Evolutionary conservation across 1,140 invertebrate genomes (phyloP), one percentile per base, ranked within the genome.

Genomic region (Leptinotarsa defecta): DNA sequence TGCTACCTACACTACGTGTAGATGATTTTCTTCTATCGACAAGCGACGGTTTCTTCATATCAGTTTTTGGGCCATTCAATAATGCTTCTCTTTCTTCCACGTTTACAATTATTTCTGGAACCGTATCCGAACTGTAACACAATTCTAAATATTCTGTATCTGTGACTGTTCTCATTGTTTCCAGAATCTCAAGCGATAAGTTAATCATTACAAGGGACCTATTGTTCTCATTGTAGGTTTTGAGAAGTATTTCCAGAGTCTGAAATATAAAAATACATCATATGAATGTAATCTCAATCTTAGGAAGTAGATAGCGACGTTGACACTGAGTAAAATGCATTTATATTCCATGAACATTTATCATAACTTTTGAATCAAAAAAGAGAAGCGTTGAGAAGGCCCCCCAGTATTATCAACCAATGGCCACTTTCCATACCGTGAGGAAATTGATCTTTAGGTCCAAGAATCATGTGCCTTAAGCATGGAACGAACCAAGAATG

Each of bases 211-310:
- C 22, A 13, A 84, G 65, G 49, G 73, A 63, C 13, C 76, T 68
- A 13, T 78, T 34, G 27, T 77, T 79, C 62, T 80, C 77, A 63
- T 83, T 81, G 74, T 81, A 83, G 1, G 74, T 79, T 68, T 79
- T 77, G 4, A 81, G 68, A 1, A 84, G 73, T 13, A 76, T 78
- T 74, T 79, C 78, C 15, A 83, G 68, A 34, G 77, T 79, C 83
- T 84, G 70, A 78, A 13, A 76, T 75, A n/a, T 34, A 73, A 43
- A 43, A 43, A 43, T 3, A 43, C 2, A 43, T 43, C 34, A 11
- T 43, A 34, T 34, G 27, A 34, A 34, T 34, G 27, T 8, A 34
- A 34, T 34, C 27, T 34, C 27, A 34, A 34, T 34, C 27, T 34
- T 8, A 2, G 6, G 0, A 6, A 34, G 27, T 34, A 34, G 27